These are phyloP conservation scores for Bellardia bayeri DNA, from an alignment of 2,888 invertebrate species.

Conservation along the genomic window DNA sequence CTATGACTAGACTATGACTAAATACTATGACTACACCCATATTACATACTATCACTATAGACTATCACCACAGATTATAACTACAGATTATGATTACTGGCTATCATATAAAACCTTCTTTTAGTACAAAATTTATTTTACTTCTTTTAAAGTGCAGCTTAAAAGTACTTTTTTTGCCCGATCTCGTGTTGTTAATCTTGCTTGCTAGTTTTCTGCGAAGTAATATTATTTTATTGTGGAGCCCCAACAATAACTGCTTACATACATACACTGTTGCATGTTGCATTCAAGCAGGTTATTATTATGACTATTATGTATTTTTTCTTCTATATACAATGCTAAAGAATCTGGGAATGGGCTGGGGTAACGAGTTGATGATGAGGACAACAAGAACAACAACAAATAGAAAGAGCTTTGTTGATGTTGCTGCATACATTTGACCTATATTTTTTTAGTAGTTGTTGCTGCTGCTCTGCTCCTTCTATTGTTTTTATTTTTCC, in stretches of 20 bases:
- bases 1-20: no score
- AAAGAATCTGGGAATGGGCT: slow-evolving; percentile 10
- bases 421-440: slow-evolving; percentile 71
- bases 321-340: slow-evolving; percentile 55
- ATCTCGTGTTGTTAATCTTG: slow-evolving; percentile 16
- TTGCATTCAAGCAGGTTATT: slow-evolving; percentile 42
- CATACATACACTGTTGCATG: slow-evolving; percentile 53
- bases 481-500: slow-evolving; percentile 30
- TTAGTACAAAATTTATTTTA: no score
- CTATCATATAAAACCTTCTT: no score
- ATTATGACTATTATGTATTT: slow-evolving; percentile 12
- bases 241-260: slow-evolving; percentile 20
- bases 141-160: background rate
- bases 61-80: no score
- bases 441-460: slow-evolving; percentile 66
- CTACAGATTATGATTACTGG: no score
- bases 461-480: slow-evolving; percentile 17
- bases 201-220: slow-evolving; percentile 9
- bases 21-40: no score
- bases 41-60: no score
- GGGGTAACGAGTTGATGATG: slow-evolving; percentile 50
- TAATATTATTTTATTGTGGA: slow-evolving; percentile 20
- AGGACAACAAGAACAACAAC: slow-evolving; percentile 10
- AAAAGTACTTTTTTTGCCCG: background rate
- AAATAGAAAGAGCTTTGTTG: background rate